Percentiles rank a stretch among this genome's conserved stretches.
phyloP scores from a whole-genome alignment of 1,140 invertebrate genomes.

The Alviniconcha marisindica region DNA sequence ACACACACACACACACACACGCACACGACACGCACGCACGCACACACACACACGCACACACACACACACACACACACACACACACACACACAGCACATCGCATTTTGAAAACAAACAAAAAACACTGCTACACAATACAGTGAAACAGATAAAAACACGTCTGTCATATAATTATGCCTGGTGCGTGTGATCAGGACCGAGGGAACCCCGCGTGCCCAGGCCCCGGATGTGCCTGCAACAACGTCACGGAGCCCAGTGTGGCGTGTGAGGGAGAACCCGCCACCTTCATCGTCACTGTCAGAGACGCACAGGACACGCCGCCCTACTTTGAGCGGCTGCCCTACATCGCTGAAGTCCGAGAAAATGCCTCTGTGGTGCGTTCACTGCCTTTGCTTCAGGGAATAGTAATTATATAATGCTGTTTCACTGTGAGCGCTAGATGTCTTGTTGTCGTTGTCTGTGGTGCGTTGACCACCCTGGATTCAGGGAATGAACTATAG shows the following conservation, averaged over 20 bases:
- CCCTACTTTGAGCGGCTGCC: conserved; percentile 52
- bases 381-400: background rate
- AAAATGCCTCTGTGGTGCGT: conserved; percentile 43
- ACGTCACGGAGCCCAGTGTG: background rate
- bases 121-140: no score
- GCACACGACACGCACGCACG: background rate
- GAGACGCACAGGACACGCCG: conserved; percentile 57
- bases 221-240: conserved; percentile 14
- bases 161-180: no score
- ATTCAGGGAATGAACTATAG: no score
- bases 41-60: background rate
- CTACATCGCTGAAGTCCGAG: conserved; percentile 44
- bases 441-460: no score
- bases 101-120: no score
- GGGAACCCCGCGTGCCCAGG: conserved; percentile 40
- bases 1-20: background rate
- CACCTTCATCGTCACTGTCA: conserved; percentile 50
- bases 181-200: conserved; percentile 32
- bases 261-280: conserved; percentile 32
- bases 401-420: no score
- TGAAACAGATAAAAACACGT: no score
- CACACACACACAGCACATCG: background rate
- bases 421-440: no score
- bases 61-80: background rate
- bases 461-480: no score